Conservation (phyloP, 2,113 vertebrate genomes). For the Condylura cristata region DNA sequence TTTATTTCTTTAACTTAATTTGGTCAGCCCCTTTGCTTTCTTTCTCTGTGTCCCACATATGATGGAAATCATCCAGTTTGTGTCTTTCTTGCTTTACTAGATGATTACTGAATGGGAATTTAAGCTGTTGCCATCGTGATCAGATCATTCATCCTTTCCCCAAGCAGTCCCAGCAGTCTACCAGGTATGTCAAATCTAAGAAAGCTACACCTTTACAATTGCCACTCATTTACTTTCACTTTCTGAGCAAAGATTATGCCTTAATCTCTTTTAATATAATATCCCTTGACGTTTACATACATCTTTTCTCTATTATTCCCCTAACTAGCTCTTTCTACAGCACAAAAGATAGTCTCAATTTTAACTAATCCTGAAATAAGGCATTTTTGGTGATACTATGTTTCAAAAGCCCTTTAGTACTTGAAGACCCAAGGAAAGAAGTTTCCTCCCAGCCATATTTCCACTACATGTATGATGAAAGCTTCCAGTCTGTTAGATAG, state of each 20-base stretch:
- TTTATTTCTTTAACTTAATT: not conserved
- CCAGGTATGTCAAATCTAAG: not conserved
- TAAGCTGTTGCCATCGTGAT: not conserved
- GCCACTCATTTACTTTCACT: not conserved
- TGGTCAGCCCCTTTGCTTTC: no score
- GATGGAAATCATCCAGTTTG: no score
- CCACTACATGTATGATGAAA: not conserved
- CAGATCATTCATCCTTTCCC: not conserved
- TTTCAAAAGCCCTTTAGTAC: not conserved
- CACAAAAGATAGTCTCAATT: not conserved
- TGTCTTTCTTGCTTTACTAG: not conserved
- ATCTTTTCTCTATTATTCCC: not conserved
- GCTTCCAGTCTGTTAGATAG: not conserved
- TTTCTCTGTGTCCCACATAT: no score
- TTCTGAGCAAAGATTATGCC: not conserved
- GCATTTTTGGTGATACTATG: not conserved
- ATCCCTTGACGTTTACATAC: not conserved
- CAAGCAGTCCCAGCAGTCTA: not conserved
- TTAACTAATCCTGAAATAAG: not conserved
- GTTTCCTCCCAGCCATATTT: not conserved
- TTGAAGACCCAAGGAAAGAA: not conserved
- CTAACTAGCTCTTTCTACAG: not conserved
- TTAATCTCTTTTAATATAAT: constrained; percentile 28
- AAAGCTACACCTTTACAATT: not conserved
- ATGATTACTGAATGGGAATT: not conserved